Evolutionary conservation across 2,797 vertebrate species (phyloP).

Genomic region (Pseudochromis fuscus): DNA sequence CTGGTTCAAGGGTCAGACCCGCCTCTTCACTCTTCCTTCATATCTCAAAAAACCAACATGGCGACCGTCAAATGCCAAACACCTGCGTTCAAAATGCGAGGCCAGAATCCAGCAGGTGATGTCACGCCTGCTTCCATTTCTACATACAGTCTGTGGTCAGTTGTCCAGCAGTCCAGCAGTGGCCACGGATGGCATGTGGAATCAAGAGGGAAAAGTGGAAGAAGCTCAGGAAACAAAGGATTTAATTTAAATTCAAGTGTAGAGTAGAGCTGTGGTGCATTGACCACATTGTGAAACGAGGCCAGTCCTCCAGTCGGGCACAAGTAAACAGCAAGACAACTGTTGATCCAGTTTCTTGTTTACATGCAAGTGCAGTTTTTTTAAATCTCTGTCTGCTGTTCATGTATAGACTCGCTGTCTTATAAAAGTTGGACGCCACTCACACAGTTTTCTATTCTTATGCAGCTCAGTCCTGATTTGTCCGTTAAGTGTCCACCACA

Average conservation of each 20-base stretch:
- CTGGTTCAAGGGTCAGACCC: no score
- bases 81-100: no score
- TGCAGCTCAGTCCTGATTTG: no score
- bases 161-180: neutral
- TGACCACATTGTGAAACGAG: slow-evolving; percentile 25
- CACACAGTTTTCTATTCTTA: no score
- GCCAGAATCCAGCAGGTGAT: no score
- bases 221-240: slow-evolving; percentile 8
- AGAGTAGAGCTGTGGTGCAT: neutral
- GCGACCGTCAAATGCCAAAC: no score
- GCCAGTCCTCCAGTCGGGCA: neutral
- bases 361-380: neutral
- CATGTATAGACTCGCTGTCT: neutral
- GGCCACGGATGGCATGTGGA: neutral
- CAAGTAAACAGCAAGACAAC: slow-evolving; percentile 6
- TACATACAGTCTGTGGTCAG: no score
- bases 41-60: no score
- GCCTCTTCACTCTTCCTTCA: no score
- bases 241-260: slow-evolving; percentile 26
- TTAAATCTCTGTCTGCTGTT: slow-evolving; percentile 7
- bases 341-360: slow-evolving; percentile 8
- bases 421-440: no score
- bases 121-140: no score
- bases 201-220: slow-evolving; percentile 17
- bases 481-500: no score